Base-by-base conservation (phyloP, 2,797 vertebrate species). In the Cuniculus paca region DNA sequence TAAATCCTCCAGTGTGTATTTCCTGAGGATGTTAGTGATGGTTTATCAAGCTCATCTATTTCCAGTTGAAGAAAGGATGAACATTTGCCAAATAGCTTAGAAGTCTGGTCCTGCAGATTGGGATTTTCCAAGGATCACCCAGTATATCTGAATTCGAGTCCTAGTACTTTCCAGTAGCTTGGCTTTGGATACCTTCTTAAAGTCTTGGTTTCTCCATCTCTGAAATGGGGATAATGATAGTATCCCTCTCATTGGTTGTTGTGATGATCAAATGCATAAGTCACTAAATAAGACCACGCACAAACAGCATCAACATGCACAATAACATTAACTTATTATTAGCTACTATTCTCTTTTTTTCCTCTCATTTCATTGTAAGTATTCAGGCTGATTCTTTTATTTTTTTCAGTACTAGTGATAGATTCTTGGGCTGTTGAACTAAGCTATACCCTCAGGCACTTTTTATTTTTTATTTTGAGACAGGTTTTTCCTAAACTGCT, bases 271-370 rank as follows among this genome's bases (percentile, higher is more conserved):
- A 93, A 39, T 28, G 60, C 72, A 45, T 61, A 86, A 86, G 56
- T 86, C 52, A 65, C 28, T 68, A 52, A 74, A 60, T 6, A 42
- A 45, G 13, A 31, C 56, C 13, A 14, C 0, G 11, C 16, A 50
- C 20, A n/a, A 5, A 22, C 4, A 0, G 4, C 6, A 4, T 26
- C 52, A 56, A 3, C 4, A 34, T 5, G n/a, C n/a, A 5, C 34
- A 48, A 28, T 36, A 48, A 68, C 5, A 72, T 20, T 45, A 52
- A 50, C 61, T 81, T 31, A 34, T 20, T 50, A n/a, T 45, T 54
- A 20, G 58, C 56, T 39, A 50, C 75, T 45, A 6, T 42, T 9
- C 36, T 50, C 58, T 8, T 90, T 78, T 70, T 81, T 75, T 70
- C 26, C 60, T 52, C 58, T 89, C 19, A 45, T 56, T 91, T 81